Conservation (phyloP, 2,113 vertebrate species). For the Oplegnathus fasciatus region DNA sequence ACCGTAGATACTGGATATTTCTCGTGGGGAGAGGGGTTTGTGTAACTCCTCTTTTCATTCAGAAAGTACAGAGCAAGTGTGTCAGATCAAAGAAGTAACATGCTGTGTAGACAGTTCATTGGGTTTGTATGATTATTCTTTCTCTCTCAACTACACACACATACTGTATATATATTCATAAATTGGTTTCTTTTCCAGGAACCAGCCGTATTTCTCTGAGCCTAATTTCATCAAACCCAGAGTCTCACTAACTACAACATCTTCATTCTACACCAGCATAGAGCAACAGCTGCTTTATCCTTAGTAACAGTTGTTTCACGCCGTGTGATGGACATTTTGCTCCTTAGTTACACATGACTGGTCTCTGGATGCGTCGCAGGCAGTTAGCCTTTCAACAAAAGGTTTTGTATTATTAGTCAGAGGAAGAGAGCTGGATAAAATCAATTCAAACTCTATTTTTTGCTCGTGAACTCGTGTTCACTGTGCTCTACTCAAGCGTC, state of each 20-base stretch:
- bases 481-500: neutral
- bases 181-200: slow-evolving; percentile 2
- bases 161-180: neutral
- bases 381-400: slow-evolving; percentile 4
- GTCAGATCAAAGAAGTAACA: neutral
- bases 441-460: slow-evolving; percentile 6
- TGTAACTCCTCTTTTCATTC: slow-evolving; percentile 4
- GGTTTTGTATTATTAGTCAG: slow-evolving; percentile 13
- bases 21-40: neutral
- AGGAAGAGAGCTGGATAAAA: neutral
- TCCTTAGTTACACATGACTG: slow-evolving; percentile 15
- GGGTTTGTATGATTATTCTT: neutral
- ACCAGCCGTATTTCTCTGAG: neutral
- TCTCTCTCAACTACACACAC: neutral
- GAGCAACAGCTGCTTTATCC: slow-evolving; percentile 1
- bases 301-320: slow-evolving; percentile 2
- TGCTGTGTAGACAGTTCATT: neutral
- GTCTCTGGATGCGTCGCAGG: neutral
- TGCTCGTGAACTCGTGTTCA: neutral
- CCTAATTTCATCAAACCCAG: neutral
- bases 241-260: neutral
- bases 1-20: neutral
- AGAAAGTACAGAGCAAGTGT: neutral
- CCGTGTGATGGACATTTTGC: slow-evolving; percentile 11
- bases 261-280: neutral